A percentile compares a stretch with the other conserved stretches of the same genome.
These are phyloP conservation scores for Glyphotaelius pellucidus DNA, from an alignment of 2,888 invertebrate species.

Conservation along the genomic window DNA sequence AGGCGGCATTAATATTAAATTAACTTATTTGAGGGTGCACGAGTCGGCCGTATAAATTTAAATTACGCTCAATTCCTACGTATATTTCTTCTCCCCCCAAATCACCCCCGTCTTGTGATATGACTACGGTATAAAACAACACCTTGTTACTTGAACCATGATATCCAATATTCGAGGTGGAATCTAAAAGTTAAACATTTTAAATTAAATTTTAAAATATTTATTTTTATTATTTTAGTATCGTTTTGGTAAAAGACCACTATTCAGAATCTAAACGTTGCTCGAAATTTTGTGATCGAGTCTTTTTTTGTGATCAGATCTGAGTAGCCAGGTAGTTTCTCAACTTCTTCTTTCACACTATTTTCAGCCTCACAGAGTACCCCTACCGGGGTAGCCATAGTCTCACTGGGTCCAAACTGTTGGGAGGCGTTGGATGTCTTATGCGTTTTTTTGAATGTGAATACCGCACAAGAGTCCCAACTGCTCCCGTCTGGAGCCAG, in stretches of 20 bases:
- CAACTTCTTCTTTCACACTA: no score
- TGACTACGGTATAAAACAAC: slow-evolving; percentile 59
- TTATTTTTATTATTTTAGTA: no score
- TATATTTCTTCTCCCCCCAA: slow-evolving; percentile 39
- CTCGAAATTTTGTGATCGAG: no score
- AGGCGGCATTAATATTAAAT: slow-evolving; percentile 64
- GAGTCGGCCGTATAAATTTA: slow-evolving; percentile 64
- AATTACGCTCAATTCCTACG: slow-evolving; percentile 64
- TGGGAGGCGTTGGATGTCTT: no score
- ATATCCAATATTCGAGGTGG: slow-evolving; percentile 63
- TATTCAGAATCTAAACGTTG: no score
- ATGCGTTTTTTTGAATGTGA: no score
- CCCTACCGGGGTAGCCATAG: not conserved
- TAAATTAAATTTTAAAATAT: not conserved
- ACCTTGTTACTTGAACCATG: slow-evolving; percentile 62
- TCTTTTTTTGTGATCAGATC: no score
- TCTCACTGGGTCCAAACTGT: no score
- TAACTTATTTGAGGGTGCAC: slow-evolving; percentile 59
- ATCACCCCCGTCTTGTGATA: slow-evolving; percentile 44
- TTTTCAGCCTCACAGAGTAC: not conserved
- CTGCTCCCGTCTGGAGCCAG: no score
- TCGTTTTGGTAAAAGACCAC: no score
- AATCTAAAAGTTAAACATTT: not conserved
- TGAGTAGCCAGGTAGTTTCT: no score
- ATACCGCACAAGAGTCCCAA: no score